phyloP scores from a whole-genome alignment of 1,140 invertebrate species.

The Drosophila eugracilis region DNA sequence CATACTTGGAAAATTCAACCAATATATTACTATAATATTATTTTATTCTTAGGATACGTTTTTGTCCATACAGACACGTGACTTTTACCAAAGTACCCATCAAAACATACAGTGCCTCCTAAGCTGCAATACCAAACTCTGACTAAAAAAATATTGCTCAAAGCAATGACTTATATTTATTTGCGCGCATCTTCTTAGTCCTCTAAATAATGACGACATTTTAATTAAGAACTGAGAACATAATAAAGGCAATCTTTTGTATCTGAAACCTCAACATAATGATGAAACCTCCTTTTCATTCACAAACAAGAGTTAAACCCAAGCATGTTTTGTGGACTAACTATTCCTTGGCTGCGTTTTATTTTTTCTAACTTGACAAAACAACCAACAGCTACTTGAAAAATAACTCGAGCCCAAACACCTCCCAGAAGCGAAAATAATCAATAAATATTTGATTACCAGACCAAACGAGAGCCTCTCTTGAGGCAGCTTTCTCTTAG shows the following conservation, averaged over 20 bases:
- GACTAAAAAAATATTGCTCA: neutral
- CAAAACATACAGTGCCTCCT: too few species aligned
- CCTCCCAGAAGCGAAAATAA: slow-evolving; percentile 53
- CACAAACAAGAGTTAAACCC: neutral
- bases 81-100: too few species aligned
- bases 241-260: neutral
- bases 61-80: too few species aligned
- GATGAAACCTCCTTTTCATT: neutral
- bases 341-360: slow-evolving; percentile 1
- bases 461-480: slow-evolving; percentile 7
- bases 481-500: neutral
- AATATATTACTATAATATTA: too few species aligned
- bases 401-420: slow-evolving; percentile 38
- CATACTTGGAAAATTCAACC: too few species aligned
- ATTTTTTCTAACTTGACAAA: slow-evolving; percentile 53
- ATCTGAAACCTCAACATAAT: neutral
- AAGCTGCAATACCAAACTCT: too few species aligned
- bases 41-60: too few species aligned
- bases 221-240: slow-evolving; percentile 59
- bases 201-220: slow-evolving; percentile 83
- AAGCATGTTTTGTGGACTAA: neutral
- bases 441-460: slow-evolving; percentile 74
- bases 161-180: slow-evolving; percentile 5
- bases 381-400: slow-evolving; percentile 18
- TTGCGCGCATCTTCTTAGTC: slow-evolving; percentile 37